Evolutionary conservation across 2,888 invertebrate species (phyloP).

Genomic region (Congeria kusceri): DNA sequence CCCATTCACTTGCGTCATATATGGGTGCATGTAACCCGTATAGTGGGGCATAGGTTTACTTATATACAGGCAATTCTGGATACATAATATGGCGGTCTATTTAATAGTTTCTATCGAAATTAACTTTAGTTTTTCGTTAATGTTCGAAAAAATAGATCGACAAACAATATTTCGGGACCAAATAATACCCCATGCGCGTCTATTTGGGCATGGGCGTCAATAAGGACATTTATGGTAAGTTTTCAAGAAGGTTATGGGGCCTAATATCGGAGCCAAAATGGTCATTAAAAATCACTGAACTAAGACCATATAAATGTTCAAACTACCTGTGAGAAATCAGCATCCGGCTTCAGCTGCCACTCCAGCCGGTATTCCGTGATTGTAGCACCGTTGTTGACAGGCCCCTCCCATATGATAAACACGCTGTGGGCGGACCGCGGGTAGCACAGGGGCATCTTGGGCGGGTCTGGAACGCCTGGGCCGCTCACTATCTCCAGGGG

Average conservation of each 20-base stretch:
- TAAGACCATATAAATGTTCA: not conserved
- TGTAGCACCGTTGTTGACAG: conserved; percentile 92
- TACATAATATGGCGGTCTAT: too few relatives aligned
- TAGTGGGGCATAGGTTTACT: too few relatives aligned
- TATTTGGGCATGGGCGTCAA: not conserved
- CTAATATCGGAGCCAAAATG: too few relatives aligned
- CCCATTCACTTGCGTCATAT: too few relatives aligned
- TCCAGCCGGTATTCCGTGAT: conserved; percentile 93
- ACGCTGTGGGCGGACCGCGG: conserved; percentile 90
- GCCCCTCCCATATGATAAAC: conserved; percentile 92
- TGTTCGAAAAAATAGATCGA: too few relatives aligned
- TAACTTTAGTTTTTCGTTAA: too few relatives aligned
- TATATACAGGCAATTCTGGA: too few relatives aligned
- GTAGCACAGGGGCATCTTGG: conserved; percentile 87
- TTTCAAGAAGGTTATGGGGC: too few relatives aligned
- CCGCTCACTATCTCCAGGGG: conserved; percentile 91
- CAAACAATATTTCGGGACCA: too few relatives aligned
- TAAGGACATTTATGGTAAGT: not conserved
- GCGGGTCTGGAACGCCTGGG: conserved; percentile 93
- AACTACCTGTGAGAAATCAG: conserved; percentile 81
- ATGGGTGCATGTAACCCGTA: too few relatives aligned
- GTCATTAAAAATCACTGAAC: not conserved
- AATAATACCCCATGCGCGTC: too few relatives aligned
- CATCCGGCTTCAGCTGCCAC: conserved; percentile 80
- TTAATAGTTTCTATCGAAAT: too few relatives aligned